A percentile compares a stretch with the other conserved stretches of the same genome.
phyloP scores from a whole-genome alignment of 2,797 vertebrate genomes.

The Steatocranus sp. region DNA sequence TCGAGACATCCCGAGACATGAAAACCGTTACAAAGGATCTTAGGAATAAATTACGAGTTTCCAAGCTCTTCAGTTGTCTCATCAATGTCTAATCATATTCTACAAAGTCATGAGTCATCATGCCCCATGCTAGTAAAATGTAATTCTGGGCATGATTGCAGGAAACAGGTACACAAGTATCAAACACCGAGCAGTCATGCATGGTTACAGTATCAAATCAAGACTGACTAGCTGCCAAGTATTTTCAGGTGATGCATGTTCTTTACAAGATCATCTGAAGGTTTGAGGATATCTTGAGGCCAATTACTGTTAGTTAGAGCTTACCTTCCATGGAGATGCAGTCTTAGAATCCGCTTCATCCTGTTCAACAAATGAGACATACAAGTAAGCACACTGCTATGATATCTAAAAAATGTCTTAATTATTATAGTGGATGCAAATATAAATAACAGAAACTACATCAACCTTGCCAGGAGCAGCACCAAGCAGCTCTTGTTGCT shows the following conservation, averaged over 20 bases:
- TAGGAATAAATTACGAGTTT: not conserved
- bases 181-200: conserved; percentile 14
- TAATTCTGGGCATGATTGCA: conserved; percentile 3
- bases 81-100: conserved; percentile 1
- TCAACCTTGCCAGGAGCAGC: conserved; percentile 72
- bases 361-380: conserved; percentile 64
- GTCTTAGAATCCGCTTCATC: conserved; percentile 92
- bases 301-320: not conserved
- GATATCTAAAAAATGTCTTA: not conserved
- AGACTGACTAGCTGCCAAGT: not conserved
- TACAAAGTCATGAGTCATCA: not conserved
- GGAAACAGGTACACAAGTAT: not conserved
- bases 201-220: not conserved
- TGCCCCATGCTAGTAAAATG: not conserved
- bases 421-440: not conserved
- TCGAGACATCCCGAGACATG: not conserved
- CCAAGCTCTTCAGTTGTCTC: not conserved
- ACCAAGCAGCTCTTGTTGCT: conserved; percentile 75
- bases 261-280: not conserved
- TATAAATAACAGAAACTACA: not conserved
- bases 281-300: not conserved
- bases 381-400: not conserved
- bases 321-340: conserved; percentile 97
- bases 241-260: conserved; percentile 8
- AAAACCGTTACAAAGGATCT: not conserved